Percentiles rank a stretch among this genome's conserved stretches.
Conservation (phyloP, 2,113 vertebrate genomes). For the Misgurnus anguillicaudatus region DNA sequence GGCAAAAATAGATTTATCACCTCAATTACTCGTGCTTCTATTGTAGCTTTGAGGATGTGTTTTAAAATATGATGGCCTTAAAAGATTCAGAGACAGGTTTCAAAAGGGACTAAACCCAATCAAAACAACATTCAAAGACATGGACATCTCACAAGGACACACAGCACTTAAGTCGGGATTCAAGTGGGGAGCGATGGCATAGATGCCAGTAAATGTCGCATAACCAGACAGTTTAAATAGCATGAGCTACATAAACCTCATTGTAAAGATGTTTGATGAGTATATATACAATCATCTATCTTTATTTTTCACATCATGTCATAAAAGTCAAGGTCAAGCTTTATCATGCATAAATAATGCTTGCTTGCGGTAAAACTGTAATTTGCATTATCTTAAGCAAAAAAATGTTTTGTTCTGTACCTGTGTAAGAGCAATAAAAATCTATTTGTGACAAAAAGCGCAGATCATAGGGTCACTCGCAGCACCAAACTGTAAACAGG, state of each 20-base stretch:
- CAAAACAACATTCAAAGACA: constrained; percentile 22
- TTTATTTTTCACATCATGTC: no score
- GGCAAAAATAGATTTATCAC: constrained; percentile 75
- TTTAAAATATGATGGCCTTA: constrained; percentile 78
- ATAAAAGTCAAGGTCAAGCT: no score
- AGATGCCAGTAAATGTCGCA: background rate
- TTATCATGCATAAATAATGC: no score
- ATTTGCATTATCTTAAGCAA: no score
- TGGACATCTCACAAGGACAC: background rate
- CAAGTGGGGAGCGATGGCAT: background rate
- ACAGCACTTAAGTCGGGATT: background rate
- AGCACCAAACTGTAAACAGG: no score
- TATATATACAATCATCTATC: no score
- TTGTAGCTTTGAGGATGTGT: constrained; percentile 78
- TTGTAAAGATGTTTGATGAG: background rate
- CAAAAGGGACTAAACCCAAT: constrained; percentile 46
- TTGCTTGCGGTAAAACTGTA: no score
- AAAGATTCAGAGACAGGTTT: constrained; percentile 70
- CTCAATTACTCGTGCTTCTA: constrained; percentile 82
- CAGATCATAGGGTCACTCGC: no score
- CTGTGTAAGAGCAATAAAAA: no score
- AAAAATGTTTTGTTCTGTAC: no score
- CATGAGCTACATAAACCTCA: background rate
- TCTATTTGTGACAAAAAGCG: no score
- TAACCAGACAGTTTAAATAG: background rate